Base-by-base conservation (phyloP, 1,140 invertebrate species). In the Drosophila sechellia region DNA sequence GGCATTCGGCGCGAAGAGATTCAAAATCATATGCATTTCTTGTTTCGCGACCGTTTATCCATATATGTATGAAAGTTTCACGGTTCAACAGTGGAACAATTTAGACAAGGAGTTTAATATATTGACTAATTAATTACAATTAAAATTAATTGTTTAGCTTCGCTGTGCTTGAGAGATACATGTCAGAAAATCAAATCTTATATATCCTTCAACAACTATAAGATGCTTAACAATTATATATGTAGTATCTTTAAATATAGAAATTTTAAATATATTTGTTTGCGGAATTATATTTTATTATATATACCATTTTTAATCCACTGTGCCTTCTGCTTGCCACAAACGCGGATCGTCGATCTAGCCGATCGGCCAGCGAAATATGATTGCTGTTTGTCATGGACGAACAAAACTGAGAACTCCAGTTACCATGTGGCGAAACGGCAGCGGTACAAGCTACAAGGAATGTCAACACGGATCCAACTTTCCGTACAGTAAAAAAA, bases 11-110 rank as follows among this genome's bases (percentile, higher is more conserved):
- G 83, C 52, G 71, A 72, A 70, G 15, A 77, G 79, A 79, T 68
- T 86, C 50, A 64, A 57, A 89, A 83, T 83, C 66, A 86, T 86
- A 86, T 89, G 76, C 70, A 79, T 74, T 76, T 79, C 61, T 46
- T 6, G 53, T 46, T 60, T 43, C 17, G 12, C 39, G 4, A 45
- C 12, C 6, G 45, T 55, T 64, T 56, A 53, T 48, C 59, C 52
- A 65, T 64, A 58, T 66, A 71, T 50, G 55, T 43, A 34, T 40
- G 13, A 13, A 5, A 25, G 27, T 6, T 17, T 5, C 17, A 25
- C 6, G 13, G 8, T 31, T 11, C 1, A 5, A 78, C 74, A 64
- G 42, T 76, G 78, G 49, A 13, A 4, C 0, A 2, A 37, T 11
- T 13, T 13, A 37, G 27, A 8, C 6, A 31, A 31, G 27, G 27